Percentiles rank a stretch among this genome's conserved stretches.
These are phyloP conservation scores for Nomada goodeniana DNA, from an alignment of 2,888 invertebrate species.

Conservation along the genomic window DNA sequence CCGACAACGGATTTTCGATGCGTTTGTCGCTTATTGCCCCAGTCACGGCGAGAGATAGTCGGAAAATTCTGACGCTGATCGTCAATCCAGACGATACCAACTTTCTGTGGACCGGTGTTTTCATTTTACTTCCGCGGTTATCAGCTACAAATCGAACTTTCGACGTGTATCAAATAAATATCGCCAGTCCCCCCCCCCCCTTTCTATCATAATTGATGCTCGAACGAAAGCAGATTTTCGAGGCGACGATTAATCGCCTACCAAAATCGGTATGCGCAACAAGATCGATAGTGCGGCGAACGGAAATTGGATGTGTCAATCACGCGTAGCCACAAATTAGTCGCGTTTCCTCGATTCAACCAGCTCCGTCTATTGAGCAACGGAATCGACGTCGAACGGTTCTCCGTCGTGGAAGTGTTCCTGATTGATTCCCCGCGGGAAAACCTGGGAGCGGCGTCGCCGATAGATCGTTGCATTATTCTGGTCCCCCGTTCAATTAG, in stretches of 20 bases:
- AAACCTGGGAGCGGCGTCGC: slow-evolving; percentile 29
- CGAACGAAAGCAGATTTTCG: too few species aligned
- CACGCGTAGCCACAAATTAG: slow-evolving; percentile 34
- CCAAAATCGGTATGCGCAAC: not conserved
- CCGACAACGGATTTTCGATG: slow-evolving; percentile 67
- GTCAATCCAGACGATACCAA: not conserved
- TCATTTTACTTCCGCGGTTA: not conserved
- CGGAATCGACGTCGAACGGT: slow-evolving; percentile 35
- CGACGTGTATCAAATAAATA: too few species aligned
- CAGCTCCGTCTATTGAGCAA: slow-evolving; percentile 46
- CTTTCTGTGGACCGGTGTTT: not conserved
- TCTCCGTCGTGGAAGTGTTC: not conserved
- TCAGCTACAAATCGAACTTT: too few species aligned
- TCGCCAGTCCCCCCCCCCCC: too few species aligned
- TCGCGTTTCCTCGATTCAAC: slow-evolving; percentile 35
- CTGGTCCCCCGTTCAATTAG: slow-evolving; percentile 48
- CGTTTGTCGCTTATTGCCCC: slow-evolving; percentile 75
- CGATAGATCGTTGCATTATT: slow-evolving; percentile 52
- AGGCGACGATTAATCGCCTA: not conserved
- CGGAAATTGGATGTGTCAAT: slow-evolving; percentile 38
- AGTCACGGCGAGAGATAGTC: slow-evolving; percentile 48
- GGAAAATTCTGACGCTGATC: not conserved
- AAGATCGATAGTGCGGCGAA: not conserved
- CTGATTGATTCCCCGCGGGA: slow-evolving; percentile 60
- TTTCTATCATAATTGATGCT: too few species aligned